Evolutionary conservation across 2,888 invertebrate genomes (phyloP).

Genomic region (Epsilonema sp.): DNA sequence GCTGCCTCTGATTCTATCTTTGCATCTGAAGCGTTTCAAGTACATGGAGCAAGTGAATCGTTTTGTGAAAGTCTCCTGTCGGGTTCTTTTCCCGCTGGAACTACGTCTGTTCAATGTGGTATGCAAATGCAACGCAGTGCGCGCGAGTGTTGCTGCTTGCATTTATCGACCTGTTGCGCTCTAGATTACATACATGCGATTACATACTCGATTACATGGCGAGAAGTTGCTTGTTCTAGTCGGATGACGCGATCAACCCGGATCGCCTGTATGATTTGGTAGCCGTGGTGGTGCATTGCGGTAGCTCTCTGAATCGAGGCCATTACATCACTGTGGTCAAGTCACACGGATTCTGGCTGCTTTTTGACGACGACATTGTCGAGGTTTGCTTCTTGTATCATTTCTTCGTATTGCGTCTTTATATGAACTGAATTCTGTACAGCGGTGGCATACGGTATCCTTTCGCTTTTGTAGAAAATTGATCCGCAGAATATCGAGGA

Average conservation of each 20-base stretch:
- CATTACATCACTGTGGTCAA: constrained; percentile 99
- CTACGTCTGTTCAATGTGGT: constrained; percentile 88
- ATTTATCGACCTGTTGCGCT: no score
- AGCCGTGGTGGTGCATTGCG: constrained; percentile 98
- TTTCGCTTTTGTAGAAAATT: constrained; percentile 88
- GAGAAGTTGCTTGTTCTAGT: constrained; percentile 45
- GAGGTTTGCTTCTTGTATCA: constrained; percentile 55
- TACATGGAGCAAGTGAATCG: constrained; percentile 87
- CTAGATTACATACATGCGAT: no score
- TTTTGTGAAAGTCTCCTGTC: constrained; percentile 93
- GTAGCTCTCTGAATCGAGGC: constrained; percentile 93
- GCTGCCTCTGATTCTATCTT: constrained; percentile 81
- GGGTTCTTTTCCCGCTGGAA: constrained; percentile 95
- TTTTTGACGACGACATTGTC: constrained; percentile 99
- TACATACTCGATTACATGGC: no score
- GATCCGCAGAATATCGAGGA: constrained; percentile 97
- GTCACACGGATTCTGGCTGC: constrained; percentile 94
- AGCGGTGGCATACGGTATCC: no score
- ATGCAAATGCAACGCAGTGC: no score
- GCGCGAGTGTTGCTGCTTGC: no score
- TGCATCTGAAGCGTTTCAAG: constrained; percentile 70
- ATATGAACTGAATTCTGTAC: no score
- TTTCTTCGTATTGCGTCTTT: no score
- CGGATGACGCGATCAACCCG: constrained; percentile 92
- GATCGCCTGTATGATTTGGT: constrained; percentile 94